phyloP scores from a whole-genome alignment of 2,113 vertebrate species.

The Protomyctophum bolini region DNA sequence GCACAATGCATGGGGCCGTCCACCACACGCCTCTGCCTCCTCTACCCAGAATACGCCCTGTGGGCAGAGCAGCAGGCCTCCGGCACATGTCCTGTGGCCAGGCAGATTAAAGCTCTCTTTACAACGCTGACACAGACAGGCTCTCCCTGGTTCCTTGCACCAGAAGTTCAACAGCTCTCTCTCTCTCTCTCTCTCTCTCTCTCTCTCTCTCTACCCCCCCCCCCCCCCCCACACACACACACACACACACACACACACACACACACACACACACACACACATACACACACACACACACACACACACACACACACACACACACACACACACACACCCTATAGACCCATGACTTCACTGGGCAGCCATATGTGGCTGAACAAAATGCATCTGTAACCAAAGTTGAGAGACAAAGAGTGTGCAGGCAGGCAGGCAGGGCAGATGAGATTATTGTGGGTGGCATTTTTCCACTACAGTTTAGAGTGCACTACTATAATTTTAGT shows the following conservation, averaged over 20 bases:
- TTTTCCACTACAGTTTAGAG: constrained; percentile 80
- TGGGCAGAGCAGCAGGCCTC: constrained; percentile 74
- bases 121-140: constrained; percentile 75
- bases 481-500: constrained; percentile 81
- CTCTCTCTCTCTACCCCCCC: neutral
- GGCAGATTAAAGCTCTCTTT: constrained; percentile 82
- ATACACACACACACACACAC: too few relatives aligned
- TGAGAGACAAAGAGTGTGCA: constrained; percentile 64
- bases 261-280: too few relatives aligned
- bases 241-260: too few relatives aligned
- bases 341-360: constrained; percentile 72
- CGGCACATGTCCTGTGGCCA: constrained; percentile 79
- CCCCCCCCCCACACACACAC: neutral
- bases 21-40: constrained; percentile 62
- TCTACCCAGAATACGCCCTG: constrained; percentile 77
- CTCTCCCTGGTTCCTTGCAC: constrained; percentile 75
- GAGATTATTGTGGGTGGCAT: constrained; percentile 79
- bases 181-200: constrained; percentile 35
- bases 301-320: too few relatives aligned
- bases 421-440: constrained; percentile 56
- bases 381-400: constrained; percentile 80
- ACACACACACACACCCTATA: constrained; percentile 6
- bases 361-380: constrained; percentile 74
- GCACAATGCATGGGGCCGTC: constrained; percentile 75
- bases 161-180: constrained; percentile 73